Percentiles rank a stretch among this genome's conserved stretches.
Conservation (phyloP, 2,113 vertebrate genomes). For the Tragelaphus strepsiceros region DNA sequence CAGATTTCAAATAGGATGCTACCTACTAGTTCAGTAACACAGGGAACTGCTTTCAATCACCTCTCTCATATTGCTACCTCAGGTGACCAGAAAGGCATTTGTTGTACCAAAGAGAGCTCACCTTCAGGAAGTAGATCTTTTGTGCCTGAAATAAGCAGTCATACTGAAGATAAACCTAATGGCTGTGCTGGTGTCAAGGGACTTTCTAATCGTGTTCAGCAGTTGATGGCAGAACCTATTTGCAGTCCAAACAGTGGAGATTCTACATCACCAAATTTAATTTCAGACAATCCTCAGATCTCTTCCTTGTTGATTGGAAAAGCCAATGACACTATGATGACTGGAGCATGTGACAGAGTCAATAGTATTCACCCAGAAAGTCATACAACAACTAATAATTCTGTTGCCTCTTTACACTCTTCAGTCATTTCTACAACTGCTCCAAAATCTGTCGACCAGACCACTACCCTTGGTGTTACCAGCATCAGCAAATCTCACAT, state of each 20-base stretch:
- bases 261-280: slow-evolving; percentile 87
- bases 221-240: slow-evolving; percentile 85
- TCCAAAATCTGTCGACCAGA: slow-evolving; percentile 85
- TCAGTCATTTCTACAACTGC: slow-evolving; percentile 90
- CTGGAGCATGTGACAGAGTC: slow-evolving; percentile 87
- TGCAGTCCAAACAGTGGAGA: slow-evolving; percentile 83
- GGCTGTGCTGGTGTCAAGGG: slow-evolving; percentile 85
- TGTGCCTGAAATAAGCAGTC: slow-evolving; percentile 85
- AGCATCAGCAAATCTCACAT: slow-evolving; percentile 91
- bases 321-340: slow-evolving; percentile 86
- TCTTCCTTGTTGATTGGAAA: slow-evolving; percentile 95
- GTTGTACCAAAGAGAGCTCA: slow-evolving; percentile 96
- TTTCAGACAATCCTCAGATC: slow-evolving; percentile 95
- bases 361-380: slow-evolving; percentile 88
- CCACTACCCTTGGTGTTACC: slow-evolving; percentile 86
- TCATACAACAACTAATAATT: slow-evolving; percentile 87
- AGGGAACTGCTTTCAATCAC: slow-evolving; percentile 91
- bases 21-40: slow-evolving; percentile 90
- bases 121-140: slow-evolving; percentile 89
- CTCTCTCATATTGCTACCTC: slow-evolving; percentile 94
- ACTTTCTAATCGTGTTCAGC: slow-evolving; percentile 94
- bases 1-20: slow-evolving; percentile 90
- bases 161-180: slow-evolving; percentile 84
- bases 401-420: slow-evolving; percentile 86
- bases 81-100: slow-evolving; percentile 91